Base-by-base conservation (phyloP, 2,888 invertebrate genomes). In the Tetragnatha montana region DNA sequence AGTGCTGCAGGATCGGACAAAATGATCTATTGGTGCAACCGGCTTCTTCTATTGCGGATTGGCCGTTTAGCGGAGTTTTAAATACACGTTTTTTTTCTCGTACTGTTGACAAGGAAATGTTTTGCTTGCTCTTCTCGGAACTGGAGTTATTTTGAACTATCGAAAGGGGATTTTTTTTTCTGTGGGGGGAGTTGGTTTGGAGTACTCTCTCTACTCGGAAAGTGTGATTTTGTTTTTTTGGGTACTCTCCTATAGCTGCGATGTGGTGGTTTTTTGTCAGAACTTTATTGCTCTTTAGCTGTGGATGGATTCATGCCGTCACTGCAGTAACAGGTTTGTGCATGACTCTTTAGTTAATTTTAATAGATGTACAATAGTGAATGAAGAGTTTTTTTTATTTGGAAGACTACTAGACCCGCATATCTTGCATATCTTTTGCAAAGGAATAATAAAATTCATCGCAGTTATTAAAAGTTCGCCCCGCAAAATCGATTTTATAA, bases 251-350 rank as follows among this genome's bases (percentile, higher is more conserved):
- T 47, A 71, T 69, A 78, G 51, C 70, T 81, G 81, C 76, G 71
- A 88, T 88, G 87, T 82, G 87, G 87, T 81, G 87, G 87, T 70
- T 49, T 70, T 70, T 70, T 69, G 17, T 35, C 78, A 70, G 70
- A 71, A 78, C 82, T 76, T 8, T 82, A 21, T 14, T 88, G 21
- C 78, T 81, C 50, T 78, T 82, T 75, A 47, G 76, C 70, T 78
- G 81, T 82, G 87, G 87, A 76, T 78, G 81, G 87, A 78, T 76
- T 82, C 76, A 71, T n/a, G 76, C 71, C 14, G 50, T 81, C 21
- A 76, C 81, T 47, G 81, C 81, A 88, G 79, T 88, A 82, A 88
- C 87, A 88, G 87, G 87, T 88, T 35, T 76, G 87, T 88, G 22
- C 19, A 47, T 73, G 7, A 14, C 49, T 83, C 17, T 12, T 10